phyloP scores from a whole-genome alignment of 1,140 invertebrate genomes.

The Diuraphis noxia region DNA sequence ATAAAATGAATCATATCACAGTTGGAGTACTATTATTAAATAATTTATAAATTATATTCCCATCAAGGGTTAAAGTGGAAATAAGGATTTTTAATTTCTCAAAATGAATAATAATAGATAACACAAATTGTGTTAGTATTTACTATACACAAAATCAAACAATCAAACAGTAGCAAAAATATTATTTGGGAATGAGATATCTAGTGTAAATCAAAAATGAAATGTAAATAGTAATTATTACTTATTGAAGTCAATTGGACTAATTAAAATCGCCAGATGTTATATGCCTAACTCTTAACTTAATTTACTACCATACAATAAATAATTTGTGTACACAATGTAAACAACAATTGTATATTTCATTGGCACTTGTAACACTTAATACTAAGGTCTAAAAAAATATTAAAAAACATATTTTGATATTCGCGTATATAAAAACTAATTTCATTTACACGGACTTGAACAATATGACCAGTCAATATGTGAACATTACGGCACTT shows the following conservation, averaged over 20 bases:
- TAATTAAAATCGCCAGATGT: slow-evolving; percentile 51
- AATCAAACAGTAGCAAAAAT: neutral
- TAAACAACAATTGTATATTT: slow-evolving; percentile 45
- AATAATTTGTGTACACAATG: slow-evolving; percentile 34
- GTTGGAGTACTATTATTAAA: slow-evolving; percentile 44
- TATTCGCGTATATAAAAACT: slow-evolving; percentile 33
- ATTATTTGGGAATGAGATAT: neutral
- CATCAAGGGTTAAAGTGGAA: neutral
- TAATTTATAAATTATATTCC: slow-evolving; percentile 14
- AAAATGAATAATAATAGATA: neutral
- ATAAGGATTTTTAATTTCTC: slow-evolving; percentile 19
- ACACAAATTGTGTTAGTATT: neutral
- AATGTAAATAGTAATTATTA: slow-evolving; percentile 43
- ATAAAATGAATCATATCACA: slow-evolving; percentile 53
- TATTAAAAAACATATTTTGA: slow-evolving; percentile 38
- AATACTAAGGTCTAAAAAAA: slow-evolving; percentile 29
- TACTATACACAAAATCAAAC: neutral
- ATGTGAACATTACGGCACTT: slow-evolving; percentile 47
- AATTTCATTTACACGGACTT: slow-evolving; percentile 49
- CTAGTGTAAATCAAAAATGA: slow-evolving; percentile 19
- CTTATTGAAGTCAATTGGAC: slow-evolving; percentile 51
- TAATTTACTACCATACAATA: slow-evolving; percentile 43
- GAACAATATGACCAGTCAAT: slow-evolving; percentile 47
- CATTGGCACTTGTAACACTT: slow-evolving; percentile 52
- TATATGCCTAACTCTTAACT: slow-evolving; percentile 37